Evolutionary conservation across 1,140 invertebrate genomes (phyloP), one percentile per base, ranked within the genome.

Genomic region (Drosophila bocki): DNA sequence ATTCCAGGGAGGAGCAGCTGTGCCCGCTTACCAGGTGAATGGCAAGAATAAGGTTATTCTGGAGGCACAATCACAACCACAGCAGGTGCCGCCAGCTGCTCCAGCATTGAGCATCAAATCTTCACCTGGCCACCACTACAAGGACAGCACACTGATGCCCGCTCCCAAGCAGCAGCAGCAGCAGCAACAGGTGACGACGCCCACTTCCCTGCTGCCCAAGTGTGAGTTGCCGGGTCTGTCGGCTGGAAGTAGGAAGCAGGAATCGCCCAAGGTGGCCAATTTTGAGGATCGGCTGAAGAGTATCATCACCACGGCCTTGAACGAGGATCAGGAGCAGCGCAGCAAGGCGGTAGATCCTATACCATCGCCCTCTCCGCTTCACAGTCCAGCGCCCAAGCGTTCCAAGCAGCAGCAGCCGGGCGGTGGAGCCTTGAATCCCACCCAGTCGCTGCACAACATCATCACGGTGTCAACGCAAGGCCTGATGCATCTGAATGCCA

Each of bases 241-340:
- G 7, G 17, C 47, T 11, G 51, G 32, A 4, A 61, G 81, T 32
- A 65, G 78, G n/a, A 82, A 83, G 17, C 94, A 94, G 64, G 96
- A 97, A 91, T 96, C 97, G 15, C 96, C 96, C 0, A 95, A 96
- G 83, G 96, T 97, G 26, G 96, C 96, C 22, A 97, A 98, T 93
- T 98, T 97, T 91, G 97, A 98, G 91, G 97, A 98, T 92, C 94
- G 97, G n/a, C 94, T 98, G 6, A 98, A 98, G 93, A 97, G 96
- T 92, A 98, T 98, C 54, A 98, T 98, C 58, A 98, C 97, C 5
- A 97, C 96, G 42, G 97, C 97, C 19, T 92, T 98, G 5, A 98
- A 98, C 92, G 97, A 98, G 91, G 97, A 98, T 92, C 95, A 96
- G 67, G 94, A 95, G 63, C 94, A 94, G 68, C 93, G 95, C 35